Base-by-base conservation (phyloP, 2,797 vertebrate species). In the Macroramphosus scolopax region DNA sequence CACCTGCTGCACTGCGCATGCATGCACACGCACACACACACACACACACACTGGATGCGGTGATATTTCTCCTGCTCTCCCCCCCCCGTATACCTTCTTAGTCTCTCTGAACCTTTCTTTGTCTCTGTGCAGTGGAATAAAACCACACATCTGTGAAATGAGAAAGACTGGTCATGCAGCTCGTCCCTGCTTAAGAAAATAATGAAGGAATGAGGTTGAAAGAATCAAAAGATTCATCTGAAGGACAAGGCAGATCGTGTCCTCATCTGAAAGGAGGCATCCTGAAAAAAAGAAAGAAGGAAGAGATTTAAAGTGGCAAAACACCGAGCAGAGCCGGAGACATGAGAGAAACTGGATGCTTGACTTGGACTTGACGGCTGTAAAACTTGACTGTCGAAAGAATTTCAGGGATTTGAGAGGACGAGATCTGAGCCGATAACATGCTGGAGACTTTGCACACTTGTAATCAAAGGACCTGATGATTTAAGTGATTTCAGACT, bases 131-230 rank as follows among this genome's bases (percentile, higher is more conserved):
- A 37, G 64, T 52, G 73, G 52, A 78, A 80, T 81, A 78, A 85
- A 87, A 76, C 56, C 77, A 73, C 62, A 78, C 72, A 45, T 73
- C 74, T 87, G 85, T 88, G 86, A 88, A 88, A 88, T 88, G 81
- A 82, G 81, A 89, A 86, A 82, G 77, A 47, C 51, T 70, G 70
- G 49, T 72, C 80, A 79, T 81, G 82, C 83, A 76, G 78, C 54
- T 66, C 80, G 45, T 64, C 57, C 42, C 70, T 75, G 72, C 68
- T 79, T 76, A 72, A 75, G 67, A 72, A 71, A 76, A 82, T 77
- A 81, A 80, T 64, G 61, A 80, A 64, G 53, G 50, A 42, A 62
- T 45, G 68, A 76, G 58, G 41, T 36, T 49, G 50, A 34, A 37
- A 54, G 56, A 75, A 74, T 36, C 16, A 22, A 64, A 53, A 73